A percentile compares a stretch with the other conserved stretches of the same genome.
phyloP scores from a whole-genome alignment of 2,888 invertebrate genomes.

The Drosophila monieri region DNA sequence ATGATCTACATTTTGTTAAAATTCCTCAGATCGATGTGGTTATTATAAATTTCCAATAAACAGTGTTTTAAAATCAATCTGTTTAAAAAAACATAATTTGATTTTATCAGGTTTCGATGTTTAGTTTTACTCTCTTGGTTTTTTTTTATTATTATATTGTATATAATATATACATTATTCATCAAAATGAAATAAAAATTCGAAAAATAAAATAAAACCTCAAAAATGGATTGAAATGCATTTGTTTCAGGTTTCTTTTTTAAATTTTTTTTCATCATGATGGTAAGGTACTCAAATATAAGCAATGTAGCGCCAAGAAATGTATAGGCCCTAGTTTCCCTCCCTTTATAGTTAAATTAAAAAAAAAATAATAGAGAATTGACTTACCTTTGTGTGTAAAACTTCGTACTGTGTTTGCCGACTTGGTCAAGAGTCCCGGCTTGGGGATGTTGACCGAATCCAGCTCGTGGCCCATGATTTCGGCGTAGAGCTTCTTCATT shows the following conservation, averaged over 20 bases:
- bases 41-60: not conserved
- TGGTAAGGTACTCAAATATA: too few relatives aligned
- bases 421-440: conserved; percentile 88
- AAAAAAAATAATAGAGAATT: not conserved
- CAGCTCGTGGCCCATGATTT: conserved; percentile 87
- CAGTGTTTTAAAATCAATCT: not conserved
- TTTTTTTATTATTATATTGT: too few relatives aligned
- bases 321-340: not conserved
- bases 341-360: not conserved
- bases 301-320: not conserved
- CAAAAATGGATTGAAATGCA: too few relatives aligned
- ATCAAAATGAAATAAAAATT: too few relatives aligned
- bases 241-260: too few relatives aligned
- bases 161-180: too few relatives aligned
- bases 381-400: conserved; percentile 91
- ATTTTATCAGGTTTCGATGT: not conserved
- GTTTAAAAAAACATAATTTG: not conserved
- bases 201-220: too few relatives aligned
- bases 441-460: conserved; percentile 88
- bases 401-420: conserved; percentile 93
- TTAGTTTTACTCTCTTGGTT: not conserved
- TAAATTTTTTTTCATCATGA: too few relatives aligned
- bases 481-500: conserved; percentile 91
- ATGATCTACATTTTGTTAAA: conserved; percentile 1
- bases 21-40: not conserved